Base-by-base conservation (phyloP, 2,797 vertebrate species). In the Eulemur albifrons region DNA sequence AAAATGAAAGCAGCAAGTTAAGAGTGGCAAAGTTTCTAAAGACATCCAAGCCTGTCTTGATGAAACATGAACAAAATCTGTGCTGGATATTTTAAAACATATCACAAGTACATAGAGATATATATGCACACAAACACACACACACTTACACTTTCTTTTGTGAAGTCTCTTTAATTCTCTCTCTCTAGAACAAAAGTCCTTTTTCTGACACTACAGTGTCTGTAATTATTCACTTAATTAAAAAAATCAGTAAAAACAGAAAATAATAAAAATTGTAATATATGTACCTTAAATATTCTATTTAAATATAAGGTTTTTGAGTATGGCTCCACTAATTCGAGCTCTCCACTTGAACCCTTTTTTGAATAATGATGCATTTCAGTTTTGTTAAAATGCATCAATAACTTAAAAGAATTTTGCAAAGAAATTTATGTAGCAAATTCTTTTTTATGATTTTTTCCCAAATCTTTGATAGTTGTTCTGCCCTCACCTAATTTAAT, bases 361-460 rank as follows among this genome's bases (percentile, higher is more conserved):
- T 59, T 63, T 89, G 21, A 88, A 72, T 54, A 77, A 89, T 59
- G 48, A 76, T 59, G 72, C 14, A 59, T n/a, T 91, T 83, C 45
- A 43, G 20, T 88, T 90, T 73, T 69, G 96, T 92, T 92, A 84
- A 95, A 83, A 45, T 67, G 4, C 69, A 72, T 86, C 38, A 75
- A 15, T 52, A 94, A 95, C 35, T 59, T 76, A 52, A 94, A 83
- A 83, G 57, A 90, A 10, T 86, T 15, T 81, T 92, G 23, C 17
- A 88, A 88, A 92, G 45, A 43, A 96, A 89, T 50, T 75, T 23
- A 35, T 9, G 4, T 52, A 88, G 27, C 35, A 86, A 72, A 73
- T 80, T 18, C 14, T 43, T 82, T 90, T 65, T 76, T 43, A 73
- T 43, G 21, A 84, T 43, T 79, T 84, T 65, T 69, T 32, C 0